Evolutionary conservation across 2,888 invertebrate genomes (phyloP), one percentile per base, ranked within the genome.

Genomic region (Brachyptera risi): DNA sequence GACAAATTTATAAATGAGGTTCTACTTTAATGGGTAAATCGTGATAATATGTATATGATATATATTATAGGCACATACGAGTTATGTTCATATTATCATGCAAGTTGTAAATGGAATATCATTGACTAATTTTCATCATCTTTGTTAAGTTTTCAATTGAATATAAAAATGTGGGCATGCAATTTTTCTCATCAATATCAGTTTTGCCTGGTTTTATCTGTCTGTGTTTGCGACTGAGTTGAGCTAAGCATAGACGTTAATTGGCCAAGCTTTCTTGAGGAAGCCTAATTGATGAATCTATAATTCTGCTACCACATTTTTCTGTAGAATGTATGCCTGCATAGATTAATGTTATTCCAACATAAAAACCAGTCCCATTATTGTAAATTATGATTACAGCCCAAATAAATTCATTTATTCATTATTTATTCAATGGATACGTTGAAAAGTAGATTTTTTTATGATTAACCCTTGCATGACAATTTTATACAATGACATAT

Each of bases 321-420:
- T 19, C 47, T 54, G 35, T 15, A 7, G 37, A 31, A 54, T 37
- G 21, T 27, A 4, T 31, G 27, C 50, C 50, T 27, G 3, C 50
- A 51, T 51, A 7, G 27, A 31, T 51, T 51, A 51, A 17, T 3
- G 27, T 51, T 51, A 26, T 27, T n/a, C 11, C 44, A 54, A 24
- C 21, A 56, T 44, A 37, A 56, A 56, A 44, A 40, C 40, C 19
- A 61, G 24, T 50, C 61, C 58, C 58, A 42, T 49, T 58, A 58
- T 61, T 51, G 58, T 61, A 61, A 24, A 56, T 61, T 57, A 24
- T 49, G 40, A 58, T 23, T 42, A 58, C 60, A 60, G 50, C 50
- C 60, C 51, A 27, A 63, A 63, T 58, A 58, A 60, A 63, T 57
- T 60, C 50, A 58, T 40, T 58, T 58, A 51, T 60, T 51, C 57